Evolutionary conservation across 2,797 vertebrate species (phyloP).

Genomic region (Syngnathus acus): DNA sequence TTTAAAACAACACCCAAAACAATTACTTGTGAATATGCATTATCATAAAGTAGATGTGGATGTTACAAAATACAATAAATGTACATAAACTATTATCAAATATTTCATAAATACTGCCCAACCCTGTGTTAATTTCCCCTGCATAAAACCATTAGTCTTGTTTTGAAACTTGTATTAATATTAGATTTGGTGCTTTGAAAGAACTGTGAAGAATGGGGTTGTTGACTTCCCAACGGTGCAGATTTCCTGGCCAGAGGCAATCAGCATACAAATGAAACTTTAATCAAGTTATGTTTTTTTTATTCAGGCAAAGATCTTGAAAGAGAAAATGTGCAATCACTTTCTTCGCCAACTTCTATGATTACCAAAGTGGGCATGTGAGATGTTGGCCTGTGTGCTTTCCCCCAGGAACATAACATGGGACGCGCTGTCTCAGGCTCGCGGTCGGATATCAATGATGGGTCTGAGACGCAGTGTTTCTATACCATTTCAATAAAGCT

Average conservation of each 20-base stretch:
- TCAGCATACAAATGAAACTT: neutral
- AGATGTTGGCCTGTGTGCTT: neutral
- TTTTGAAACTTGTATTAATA: neutral
- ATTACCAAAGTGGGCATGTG: neutral
- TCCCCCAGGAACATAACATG: neutral
- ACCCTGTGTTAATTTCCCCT: conserved; percentile 6
- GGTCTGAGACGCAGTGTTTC: neutral
- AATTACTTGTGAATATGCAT: no score
- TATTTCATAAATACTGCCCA: conserved; percentile 1
- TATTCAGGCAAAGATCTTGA: neutral
- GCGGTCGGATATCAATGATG: neutral
- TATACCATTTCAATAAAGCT: no score
- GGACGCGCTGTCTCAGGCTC: neutral
- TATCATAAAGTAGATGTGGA: no score
- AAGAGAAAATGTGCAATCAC: neutral
- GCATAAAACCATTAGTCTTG: neutral
- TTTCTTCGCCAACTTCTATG: neutral
- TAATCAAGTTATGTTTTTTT: conserved; percentile 1
- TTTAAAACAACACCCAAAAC: no score
- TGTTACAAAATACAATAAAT: no score
- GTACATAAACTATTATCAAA: neutral
- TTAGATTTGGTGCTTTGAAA: neutral
- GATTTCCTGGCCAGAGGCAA: neutral
- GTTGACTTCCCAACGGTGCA: neutral
- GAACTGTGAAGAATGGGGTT: neutral